Percentiles rank a stretch among this genome's conserved stretches.
Evolutionary conservation across 2,797 vertebrate genomes (phyloP).

Genomic region (Diplodus puntazzo): DNA sequence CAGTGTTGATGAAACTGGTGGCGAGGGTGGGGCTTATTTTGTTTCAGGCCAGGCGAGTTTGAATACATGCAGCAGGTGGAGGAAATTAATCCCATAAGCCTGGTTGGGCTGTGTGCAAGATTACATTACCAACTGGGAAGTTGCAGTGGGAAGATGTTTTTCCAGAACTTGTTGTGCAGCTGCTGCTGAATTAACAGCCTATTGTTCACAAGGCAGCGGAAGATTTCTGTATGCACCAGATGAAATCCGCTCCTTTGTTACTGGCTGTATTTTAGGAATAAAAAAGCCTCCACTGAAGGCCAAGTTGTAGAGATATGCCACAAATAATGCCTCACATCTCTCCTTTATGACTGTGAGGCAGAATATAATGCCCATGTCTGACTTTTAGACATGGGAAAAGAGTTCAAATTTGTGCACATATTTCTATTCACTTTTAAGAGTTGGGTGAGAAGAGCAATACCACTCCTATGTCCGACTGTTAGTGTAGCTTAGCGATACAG

Average conservation of each 20-base stretch:
- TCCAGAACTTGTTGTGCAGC: conserved; percentile 53
- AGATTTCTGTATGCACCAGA: conserved; percentile 25
- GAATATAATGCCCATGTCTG: not conserved
- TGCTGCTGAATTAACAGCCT: conserved; percentile 51
- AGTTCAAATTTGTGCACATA: not conserved
- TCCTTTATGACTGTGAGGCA: not conserved
- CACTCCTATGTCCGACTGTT: not conserved
- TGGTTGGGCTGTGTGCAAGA: conserved; percentile 39
- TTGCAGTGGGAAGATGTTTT: conserved; percentile 61
- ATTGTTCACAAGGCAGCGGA: conserved; percentile 53
- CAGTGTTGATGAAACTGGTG: conserved; percentile 19
- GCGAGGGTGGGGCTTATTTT: conserved; percentile 39
- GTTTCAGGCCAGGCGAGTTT: conserved; percentile 52
- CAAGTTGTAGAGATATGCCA: not conserved
- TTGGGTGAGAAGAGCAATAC: not conserved
- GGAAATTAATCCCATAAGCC: conserved; percentile 72
- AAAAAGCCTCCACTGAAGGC: not conserved
- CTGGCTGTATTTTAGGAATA: conserved; percentile 20
- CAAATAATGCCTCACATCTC: not conserved
- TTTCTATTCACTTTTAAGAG: not conserved
- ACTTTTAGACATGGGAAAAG: not conserved
- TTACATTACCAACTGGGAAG: conserved; percentile 66
- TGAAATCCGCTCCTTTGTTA: conserved; percentile 18
- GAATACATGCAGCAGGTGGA: conserved; percentile 67
- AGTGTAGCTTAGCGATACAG: not conserved